These are phyloP conservation scores for Erpobdella octoculata DNA, from an alignment of 2,888 invertebrate genomes.

Conservation along the genomic window DNA sequence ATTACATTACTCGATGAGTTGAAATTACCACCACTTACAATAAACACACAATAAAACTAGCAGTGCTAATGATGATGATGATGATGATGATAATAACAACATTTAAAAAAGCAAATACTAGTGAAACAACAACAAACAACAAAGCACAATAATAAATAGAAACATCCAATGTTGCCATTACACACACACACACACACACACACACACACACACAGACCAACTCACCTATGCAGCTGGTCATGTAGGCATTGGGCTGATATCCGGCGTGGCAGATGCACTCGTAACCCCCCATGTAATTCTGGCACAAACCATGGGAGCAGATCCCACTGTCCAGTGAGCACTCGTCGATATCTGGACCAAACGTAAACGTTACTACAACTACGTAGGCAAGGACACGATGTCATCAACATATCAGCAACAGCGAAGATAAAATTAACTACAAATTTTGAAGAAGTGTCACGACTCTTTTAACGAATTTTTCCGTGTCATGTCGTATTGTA, in stretches of 20 bases:
- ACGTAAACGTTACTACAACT: neutral
- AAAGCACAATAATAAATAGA: neutral
- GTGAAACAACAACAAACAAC: neutral
- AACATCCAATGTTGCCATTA: neutral
- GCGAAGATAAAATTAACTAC: neutral
- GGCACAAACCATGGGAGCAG: conserved; percentile 82
- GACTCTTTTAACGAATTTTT: too few relatives aligned
- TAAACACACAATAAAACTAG: too few relatives aligned
- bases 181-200: neutral
- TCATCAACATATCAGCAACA: neutral
- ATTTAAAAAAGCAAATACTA: too few relatives aligned
- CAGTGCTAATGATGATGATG: too few relatives aligned
- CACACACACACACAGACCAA: neutral
- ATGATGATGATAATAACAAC: too few relatives aligned
- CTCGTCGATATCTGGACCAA: conserved; percentile 69
- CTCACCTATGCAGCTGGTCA: conserved; percentile 71
- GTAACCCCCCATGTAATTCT: conserved; percentile 83
- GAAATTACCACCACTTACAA: too few relatives aligned
- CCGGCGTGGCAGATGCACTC: conserved; percentile 79
- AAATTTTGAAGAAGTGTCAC: too few relatives aligned
- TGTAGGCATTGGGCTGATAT: conserved; percentile 70
- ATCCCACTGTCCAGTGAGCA: conserved; percentile 76
- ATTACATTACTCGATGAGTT: too few relatives aligned
- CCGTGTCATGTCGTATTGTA: too few relatives aligned
- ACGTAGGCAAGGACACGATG: neutral